Base-by-base conservation (phyloP, 2,888 invertebrate species). In the Mantis religiosa region DNA sequence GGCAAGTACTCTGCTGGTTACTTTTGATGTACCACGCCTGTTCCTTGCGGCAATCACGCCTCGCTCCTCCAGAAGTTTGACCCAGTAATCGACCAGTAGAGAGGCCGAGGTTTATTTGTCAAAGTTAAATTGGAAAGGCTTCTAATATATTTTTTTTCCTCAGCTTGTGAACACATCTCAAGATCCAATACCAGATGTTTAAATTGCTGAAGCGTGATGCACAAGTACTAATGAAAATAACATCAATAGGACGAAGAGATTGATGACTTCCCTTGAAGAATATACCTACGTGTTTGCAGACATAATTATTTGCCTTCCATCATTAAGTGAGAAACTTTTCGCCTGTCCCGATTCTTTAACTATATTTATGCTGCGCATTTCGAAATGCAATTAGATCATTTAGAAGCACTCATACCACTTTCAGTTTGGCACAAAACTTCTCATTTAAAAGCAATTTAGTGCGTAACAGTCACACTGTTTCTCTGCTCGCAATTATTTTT, bases 121-220 rank as follows among this genome's bases (percentile, higher is more conserved):
- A 86, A 86, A 86, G 71, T 86, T 86, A 86, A 86, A 86, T 86
- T 86, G 86, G 86, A 86, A 86, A 34, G 81, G 86, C 54, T 86
- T 86, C 86, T 86, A 54, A 86, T 86, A 86, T 86, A 86, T 54
- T 85, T 86, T 41, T 85, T 86, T n/a, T n/a, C 12, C 81, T 30
- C 25, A 28, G 28, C 54, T 28, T 86, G 86, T 86, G 81, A 86
- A 86, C 86, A 86, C 30, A 71, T 71, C 54, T 3, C 54, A 71
- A 20, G 20, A 71, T 71, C 54, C 54, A 71, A 71, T 71, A 71
- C 54, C 20, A 71, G 54, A 71, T 20, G 54, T 71, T 71, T 71
- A 71, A 71, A 71, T 71, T 71, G 54, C 54, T 71, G 54, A 71
- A 71, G 54, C 54, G 25, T 71, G 3, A 71, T 25, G 54, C 54